Evolutionary conservation across 37 sponge, comb jelly and placozoan species (phyloP), one percentile per base, ranked within the genome.

Genomic region (Aphrocallistes beatrix): DNA sequence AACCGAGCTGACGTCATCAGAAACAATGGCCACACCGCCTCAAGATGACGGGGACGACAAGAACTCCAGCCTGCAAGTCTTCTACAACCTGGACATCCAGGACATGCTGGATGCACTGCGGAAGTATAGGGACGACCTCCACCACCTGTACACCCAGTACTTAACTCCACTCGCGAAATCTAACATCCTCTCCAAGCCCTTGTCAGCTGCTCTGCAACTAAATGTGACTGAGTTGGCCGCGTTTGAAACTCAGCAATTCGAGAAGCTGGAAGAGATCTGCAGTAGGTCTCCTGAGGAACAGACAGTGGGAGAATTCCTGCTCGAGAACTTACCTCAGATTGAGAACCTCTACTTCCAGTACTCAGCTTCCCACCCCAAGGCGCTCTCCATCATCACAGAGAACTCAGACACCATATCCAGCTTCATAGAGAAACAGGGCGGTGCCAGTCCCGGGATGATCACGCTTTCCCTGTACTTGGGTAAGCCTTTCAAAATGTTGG

Each of bases 301-400:
- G 49, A 84, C 1, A 10, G 32, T 84, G 17, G 84, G 49, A 45
- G 36, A 28, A 6, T 39, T 84, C 23, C 30, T 84, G 1, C 37
- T 84, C n/a, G 84, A 84, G 23, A 39, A 28, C 25, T 34, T 51
- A n/a, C 45, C 38, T 0, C 85, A 95, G 93, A 81, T 95, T 47
- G 90, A 91, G 81, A 34, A 9, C 36, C 84, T 95, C 30, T 91
- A 95, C 37, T 38, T 84, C 13, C 36, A 86, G 1, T 95, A 91
- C 34, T 91, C 91, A 69, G 83, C 91, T 82, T 93, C 91, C 84
- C 96, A 95, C 48, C 96, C 96, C 0, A 88, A 83, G 49, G 96
- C 96, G 36, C 91, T 95, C 16, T 93, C 96, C 28, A 86, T 95
- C 9, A 85, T 95, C 23, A 95, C 96, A 37, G 96, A 95, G 39